Evolutionary conservation across 2,888 invertebrate genomes (phyloP).

Genomic region (Philhelius pedissequus): DNA sequence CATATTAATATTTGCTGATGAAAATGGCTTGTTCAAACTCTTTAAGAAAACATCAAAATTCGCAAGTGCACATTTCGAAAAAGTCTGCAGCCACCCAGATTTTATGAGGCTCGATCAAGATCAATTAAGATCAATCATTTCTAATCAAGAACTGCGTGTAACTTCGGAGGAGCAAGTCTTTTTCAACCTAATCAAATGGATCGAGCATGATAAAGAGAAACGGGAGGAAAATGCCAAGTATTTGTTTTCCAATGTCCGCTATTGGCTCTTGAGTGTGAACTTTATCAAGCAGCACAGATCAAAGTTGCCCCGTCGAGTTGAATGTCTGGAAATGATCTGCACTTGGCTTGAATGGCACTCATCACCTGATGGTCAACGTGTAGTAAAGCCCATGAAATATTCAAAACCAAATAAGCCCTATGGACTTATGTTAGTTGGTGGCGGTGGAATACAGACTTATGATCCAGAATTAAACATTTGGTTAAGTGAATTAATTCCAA

Average conservation of each 20-base stretch:
- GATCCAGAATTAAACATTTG: not conserved
- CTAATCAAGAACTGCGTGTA: not conserved
- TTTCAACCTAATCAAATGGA: not conserved
- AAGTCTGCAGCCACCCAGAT: not conserved
- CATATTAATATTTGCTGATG: not conserved
- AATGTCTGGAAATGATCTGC: not conserved
- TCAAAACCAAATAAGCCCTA: not conserved
- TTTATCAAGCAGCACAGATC: not conserved
- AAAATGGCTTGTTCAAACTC: not conserved
- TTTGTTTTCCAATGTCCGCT: not conserved
- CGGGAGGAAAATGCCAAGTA: not conserved
- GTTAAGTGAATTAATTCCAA: not conserved
- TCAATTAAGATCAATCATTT: not conserved
- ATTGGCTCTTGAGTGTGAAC: not conserved
- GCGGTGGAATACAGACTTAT: not conserved
- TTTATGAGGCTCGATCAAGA: not conserved
- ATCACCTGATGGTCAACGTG: not conserved
- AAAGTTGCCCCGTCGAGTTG: not conserved
- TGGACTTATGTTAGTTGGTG: not conserved
- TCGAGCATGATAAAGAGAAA: not conserved
- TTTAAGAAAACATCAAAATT: not conserved
- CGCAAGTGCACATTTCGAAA: not conserved
- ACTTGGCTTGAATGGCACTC: not conserved
- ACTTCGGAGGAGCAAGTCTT: not conserved
- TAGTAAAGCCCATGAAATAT: not conserved